These are phyloP conservation scores for Aplocera efformata DNA, from an alignment of 2,888 invertebrate species.

Conservation along the genomic window DNA sequence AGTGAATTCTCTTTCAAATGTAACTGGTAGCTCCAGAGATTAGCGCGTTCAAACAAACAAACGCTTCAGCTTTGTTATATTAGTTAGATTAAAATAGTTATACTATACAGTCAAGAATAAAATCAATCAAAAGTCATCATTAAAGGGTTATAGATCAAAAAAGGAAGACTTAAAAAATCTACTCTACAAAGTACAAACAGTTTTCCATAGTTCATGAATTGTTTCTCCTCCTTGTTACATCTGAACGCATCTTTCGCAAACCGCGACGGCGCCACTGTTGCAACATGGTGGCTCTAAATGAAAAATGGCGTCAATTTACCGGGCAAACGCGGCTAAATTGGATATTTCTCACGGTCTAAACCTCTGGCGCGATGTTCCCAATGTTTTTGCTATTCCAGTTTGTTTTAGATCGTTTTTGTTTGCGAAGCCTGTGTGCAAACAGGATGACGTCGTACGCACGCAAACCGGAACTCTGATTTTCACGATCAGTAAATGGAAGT, in stretches of 20 bases:
- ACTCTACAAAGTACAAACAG: too few relatives aligned
- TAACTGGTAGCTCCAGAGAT: too few relatives aligned
- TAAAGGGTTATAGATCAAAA: too few relatives aligned
- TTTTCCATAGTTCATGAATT: too few relatives aligned
- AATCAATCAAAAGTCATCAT: too few relatives aligned
- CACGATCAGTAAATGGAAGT: background rate
- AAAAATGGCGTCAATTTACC: constrained; percentile 75
- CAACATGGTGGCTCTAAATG: constrained; percentile 63
- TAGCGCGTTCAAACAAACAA: too few relatives aligned
- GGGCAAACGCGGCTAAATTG: constrained; percentile 74
- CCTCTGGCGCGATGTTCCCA: constrained; percentile 47
- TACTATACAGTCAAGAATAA: too few relatives aligned
- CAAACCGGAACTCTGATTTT: constrained; percentile 9
- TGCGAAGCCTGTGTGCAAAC: constrained; percentile 22
- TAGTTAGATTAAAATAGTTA: too few relatives aligned
- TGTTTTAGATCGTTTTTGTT: constrained; percentile 30
- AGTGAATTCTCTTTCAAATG: too few relatives aligned
- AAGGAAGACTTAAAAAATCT: too few relatives aligned
- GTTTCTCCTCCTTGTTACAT: constrained; percentile 9
- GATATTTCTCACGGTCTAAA: constrained; percentile 70
- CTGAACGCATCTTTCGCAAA: constrained; percentile 22
- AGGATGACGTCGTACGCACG: constrained; percentile 12
- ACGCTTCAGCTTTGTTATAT: too few relatives aligned
- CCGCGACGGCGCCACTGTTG: constrained; percentile 43
- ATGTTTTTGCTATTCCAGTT: constrained; percentile 39